Conservation (phyloP, 2,113 vertebrate genomes). For the Megaleporinus macrocephalus region DNA sequence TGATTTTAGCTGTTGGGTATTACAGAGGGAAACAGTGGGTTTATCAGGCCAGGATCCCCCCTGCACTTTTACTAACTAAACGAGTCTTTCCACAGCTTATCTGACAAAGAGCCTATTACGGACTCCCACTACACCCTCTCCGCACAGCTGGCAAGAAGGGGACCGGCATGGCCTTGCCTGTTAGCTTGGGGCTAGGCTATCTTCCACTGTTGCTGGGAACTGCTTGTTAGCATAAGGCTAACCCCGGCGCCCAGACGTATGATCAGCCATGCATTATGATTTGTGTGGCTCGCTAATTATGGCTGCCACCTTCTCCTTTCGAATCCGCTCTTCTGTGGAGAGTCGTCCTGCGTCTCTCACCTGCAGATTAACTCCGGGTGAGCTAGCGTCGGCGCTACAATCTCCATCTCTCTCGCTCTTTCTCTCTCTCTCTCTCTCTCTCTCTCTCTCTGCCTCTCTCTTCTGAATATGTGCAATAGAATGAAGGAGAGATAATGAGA, state of each 20-base stretch:
- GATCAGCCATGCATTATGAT: neutral
- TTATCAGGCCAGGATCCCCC: conserved; percentile 93
- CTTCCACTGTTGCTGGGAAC: conserved; percentile 16
- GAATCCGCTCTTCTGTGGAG: neutral
- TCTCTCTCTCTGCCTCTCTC: conserved; percentile 43
- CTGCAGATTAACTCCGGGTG: conserved; percentile 34
- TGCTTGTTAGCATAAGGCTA: conserved; percentile 4
- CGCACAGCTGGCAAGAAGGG: conserved; percentile 16
- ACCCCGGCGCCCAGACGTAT: neutral
- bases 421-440: conserved; percentile 48
- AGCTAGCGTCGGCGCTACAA: conserved; percentile 3
- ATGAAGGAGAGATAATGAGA: conserved; percentile 73
- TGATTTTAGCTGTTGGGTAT: conserved; percentile 98
- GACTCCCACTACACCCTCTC: conserved; percentile 70
- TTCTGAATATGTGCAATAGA: conserved; percentile 67
- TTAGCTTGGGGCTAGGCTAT: conserved; percentile 30
- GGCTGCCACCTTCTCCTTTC: neutral
- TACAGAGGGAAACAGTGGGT: conserved; percentile 89
- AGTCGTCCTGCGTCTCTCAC: conserved; percentile 31
- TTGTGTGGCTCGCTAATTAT: conserved; percentile 11
- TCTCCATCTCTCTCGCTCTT: conserved; percentile 49
- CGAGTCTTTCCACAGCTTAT: conserved; percentile 88
- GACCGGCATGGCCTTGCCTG: conserved; percentile 3
- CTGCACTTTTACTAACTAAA: conserved; percentile 91
- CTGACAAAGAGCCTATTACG: conserved; percentile 84